Conservation (phyloP, 2,888 invertebrate genomes). For the Heteromurus nitidus region DNA sequence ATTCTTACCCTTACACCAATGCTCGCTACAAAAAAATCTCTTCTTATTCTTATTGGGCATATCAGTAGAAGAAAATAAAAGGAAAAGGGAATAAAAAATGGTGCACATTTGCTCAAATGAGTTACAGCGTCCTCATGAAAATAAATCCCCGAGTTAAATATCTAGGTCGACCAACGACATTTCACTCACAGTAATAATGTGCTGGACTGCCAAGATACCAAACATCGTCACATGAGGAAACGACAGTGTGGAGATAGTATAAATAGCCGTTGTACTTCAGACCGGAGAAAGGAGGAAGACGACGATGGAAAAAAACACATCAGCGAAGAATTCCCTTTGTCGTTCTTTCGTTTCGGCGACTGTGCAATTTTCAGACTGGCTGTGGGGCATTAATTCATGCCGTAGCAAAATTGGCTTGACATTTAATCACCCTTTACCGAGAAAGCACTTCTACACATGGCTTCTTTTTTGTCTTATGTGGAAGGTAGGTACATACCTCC, state of each 20-base stretch:
- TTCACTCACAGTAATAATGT: conserved; percentile 16
- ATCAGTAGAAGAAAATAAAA: conserved; percentile 56
- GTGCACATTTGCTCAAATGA: conserved; percentile 60
- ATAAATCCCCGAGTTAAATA: conserved; percentile 55
- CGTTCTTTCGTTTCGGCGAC: conserved; percentile 21
- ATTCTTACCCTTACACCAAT: too few relatives aligned
- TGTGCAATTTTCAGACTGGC: conserved; percentile 44
- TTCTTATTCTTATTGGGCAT: too few relatives aligned
- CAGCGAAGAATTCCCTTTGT: conserved; percentile 29
- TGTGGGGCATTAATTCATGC: conserved; percentile 52
- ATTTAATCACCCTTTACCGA: conserved; percentile 53
- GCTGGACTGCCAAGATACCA: conserved; percentile 37
- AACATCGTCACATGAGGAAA: background rate
- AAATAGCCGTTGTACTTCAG: background rate
- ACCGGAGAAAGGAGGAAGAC: background rate
- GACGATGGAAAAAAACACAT: conserved; percentile 30
- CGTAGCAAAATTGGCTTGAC: conserved; percentile 50
- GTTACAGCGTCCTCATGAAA: conserved; percentile 53
- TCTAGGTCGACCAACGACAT: conserved; percentile 54
- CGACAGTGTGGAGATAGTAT: background rate
- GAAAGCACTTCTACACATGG: background rate
- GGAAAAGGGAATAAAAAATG: conserved; percentile 55
- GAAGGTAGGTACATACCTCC: too few relatives aligned
- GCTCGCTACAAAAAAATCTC: too few relatives aligned
- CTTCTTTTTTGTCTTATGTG: background rate